Evolutionary conservation across 1,140 invertebrate species (phyloP), one percentile per base, ranked within the genome.

Genomic region (Ganaspis sp.): DNA sequence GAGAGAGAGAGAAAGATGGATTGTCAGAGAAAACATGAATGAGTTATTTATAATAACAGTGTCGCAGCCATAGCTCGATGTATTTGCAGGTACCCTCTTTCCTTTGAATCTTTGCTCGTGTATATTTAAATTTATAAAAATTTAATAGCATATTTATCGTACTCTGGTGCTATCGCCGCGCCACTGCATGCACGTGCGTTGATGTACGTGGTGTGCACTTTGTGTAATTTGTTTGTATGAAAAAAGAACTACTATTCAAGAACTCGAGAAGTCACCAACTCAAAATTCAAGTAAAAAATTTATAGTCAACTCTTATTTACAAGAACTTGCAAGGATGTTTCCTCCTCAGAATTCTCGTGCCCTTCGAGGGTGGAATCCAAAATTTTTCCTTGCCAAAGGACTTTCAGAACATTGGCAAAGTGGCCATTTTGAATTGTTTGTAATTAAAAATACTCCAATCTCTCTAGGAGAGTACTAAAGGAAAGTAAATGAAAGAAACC

Each of bases 21-120:
- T 77, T 34, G 53, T 76, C 69, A 70, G 69, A 80, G 49, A 71
- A 78, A 77, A 78, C 75, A 49, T 72, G 80, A 85, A 82, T 77
- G 76, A 45, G 82, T 81, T 82, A 78, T 84, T 80, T 75, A 78
- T 83, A 82, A 84, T 83, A 81, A 87, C 85, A 88, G 87, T 88
- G 87, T 85, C 87, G 87, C 87, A 88, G 88, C 87, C 87, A 87
- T 89, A 89, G 88, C 88, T 89, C 85, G 79, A 87, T 89, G 87
- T 80, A 86, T 84, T 79, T 80, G 83, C 86, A 88, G 88, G 87
- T 89, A 89, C 87, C 88, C 88, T 89, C 87, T 81, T 80, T 77
- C 71, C 38, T 73, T 71, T 45, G 26, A n/a, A 64, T 64, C n/a
- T 76, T 78, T 40, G 72, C 53, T 64, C 69, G 49, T 49, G 34